Evolutionary conservation across 1,140 invertebrate species (phyloP), one percentile per base, ranked within the genome.

Genomic region (Drosophila repleta): DNA sequence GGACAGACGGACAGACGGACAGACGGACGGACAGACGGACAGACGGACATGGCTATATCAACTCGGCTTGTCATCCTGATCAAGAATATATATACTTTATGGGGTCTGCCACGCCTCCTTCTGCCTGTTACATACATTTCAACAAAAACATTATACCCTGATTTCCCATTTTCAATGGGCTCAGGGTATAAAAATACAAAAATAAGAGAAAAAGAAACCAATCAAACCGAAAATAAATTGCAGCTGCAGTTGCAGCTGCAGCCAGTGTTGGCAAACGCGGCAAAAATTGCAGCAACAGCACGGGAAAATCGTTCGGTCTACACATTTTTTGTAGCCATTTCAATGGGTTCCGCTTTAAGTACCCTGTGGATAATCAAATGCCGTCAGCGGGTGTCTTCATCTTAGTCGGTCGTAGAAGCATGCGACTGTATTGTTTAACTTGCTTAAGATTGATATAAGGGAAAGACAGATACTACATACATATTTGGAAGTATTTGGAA

Each of bases 171-270:
- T n/a, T n/a, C n/a, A n/a, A n/a, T n/a, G n/a, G n/a, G n/a, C n/a
- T n/a, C n/a, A n/a, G n/a, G n/a, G n/a, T 29, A 15, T 1, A 21
- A 52, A 48, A 67, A 67, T 41, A 76, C 62, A 69, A 87, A 43
- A 43, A 17, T 17, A 17, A 6, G 4, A 4, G 5, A 15, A 46
- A 21, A 46, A 46, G 18, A 46, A 88, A 67, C 65, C 76, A 83
- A 79, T 88, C 75, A 88, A 79, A 83, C 72, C 57, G 76, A 75
- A 79, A 83, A 88, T 83, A 88, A 88, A 83, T 88, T 89, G 68
- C 75, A 26, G 56, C 52, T 64, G 45, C 26, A 52, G 32, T n/a
- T 61, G 56, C 70, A 57, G 46, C 29, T 68, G 57, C 56, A 29
- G 49, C 65, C 62, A 61, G 66, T 46, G 49, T 61, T 72, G 72